phyloP scores from a whole-genome alignment of 2,888 invertebrate species.

The Fabriciana adippe region DNA sequence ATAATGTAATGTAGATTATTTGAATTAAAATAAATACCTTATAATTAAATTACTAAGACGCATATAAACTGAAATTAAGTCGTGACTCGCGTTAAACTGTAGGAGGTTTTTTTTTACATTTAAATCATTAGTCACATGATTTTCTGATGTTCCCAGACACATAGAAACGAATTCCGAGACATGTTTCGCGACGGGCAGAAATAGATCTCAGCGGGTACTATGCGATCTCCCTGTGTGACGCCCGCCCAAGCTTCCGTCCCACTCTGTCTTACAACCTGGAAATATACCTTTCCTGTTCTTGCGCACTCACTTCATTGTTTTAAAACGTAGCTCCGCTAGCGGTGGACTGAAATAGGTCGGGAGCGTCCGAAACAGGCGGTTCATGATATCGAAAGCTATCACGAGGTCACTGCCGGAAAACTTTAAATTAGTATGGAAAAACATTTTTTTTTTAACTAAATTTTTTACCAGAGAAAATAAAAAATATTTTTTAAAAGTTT shows the following conservation, averaged over 20 bases:
- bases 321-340: constrained; percentile 70
- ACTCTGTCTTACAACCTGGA: constrained; percentile 60
- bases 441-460: constrained; percentile 17
- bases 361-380: constrained; percentile 76
- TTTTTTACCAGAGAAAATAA: background rate
- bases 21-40: constrained; percentile 1
- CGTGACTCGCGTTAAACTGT: constrained; percentile 45
- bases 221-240: constrained; percentile 76
- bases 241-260: constrained; percentile 62
- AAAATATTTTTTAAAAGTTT: background rate
- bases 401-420: constrained; percentile 78
- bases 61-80: constrained; percentile 31
- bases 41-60: background rate
- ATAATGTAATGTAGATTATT: constrained; percentile 1
- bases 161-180: constrained; percentile 81
- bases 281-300: constrained; percentile 70
- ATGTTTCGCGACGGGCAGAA: constrained; percentile 78
- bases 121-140: constrained; percentile 79
- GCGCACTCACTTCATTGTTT: constrained; percentile 78
- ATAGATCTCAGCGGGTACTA: constrained; percentile 79
- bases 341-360: constrained; percentile 79
- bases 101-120: constrained; percentile 49
- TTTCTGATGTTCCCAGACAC: constrained; percentile 77
- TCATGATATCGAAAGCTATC: constrained; percentile 72
- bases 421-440: constrained; percentile 52